Percentiles rank a stretch among this genome's conserved stretches.
Conservation (phyloP, 2,888 invertebrate genomes). For the Lutraria lutraria region DNA sequence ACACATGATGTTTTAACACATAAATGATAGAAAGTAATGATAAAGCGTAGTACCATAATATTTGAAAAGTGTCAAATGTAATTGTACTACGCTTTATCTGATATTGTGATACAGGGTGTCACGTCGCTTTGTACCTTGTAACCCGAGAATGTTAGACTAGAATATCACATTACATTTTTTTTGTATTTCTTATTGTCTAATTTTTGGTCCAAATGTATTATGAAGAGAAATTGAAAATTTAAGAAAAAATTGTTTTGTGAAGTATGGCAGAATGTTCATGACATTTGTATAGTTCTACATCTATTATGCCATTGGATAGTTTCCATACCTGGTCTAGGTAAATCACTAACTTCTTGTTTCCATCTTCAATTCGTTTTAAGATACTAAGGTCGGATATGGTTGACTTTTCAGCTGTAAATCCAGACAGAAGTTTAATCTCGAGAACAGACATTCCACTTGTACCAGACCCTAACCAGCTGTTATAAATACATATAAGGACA, state of each 20-base stretch:
- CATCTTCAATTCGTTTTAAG: conserved; percentile 85
- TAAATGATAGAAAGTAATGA: not conserved
- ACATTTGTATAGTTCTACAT: not conserved
- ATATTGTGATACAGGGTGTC: too few species aligned
- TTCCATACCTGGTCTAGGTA: conserved; percentile 86
- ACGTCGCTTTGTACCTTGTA: too few species aligned
- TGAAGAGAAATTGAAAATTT: too few species aligned
- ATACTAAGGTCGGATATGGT: conserved; percentile 34
- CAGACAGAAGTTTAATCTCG: conserved; percentile 53
- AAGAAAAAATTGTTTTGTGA: too few species aligned
- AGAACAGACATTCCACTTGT: conserved; percentile 52
- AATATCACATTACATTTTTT: too few species aligned
- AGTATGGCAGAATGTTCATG: not conserved
- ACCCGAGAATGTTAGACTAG: too few species aligned
- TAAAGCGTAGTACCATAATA: not conserved
- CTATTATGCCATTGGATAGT: not conserved
- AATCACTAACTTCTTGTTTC: conserved; percentile 84
- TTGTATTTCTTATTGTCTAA: too few species aligned
- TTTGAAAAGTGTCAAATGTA: too few species aligned
- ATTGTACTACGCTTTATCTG: too few species aligned
- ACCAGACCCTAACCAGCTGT: conserved; percentile 50
- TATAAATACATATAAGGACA: not conserved
- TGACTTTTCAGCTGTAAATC: conserved; percentile 49
- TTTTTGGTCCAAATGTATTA: too few species aligned
- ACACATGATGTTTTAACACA: not conserved